Base-by-base conservation (phyloP, 2,797 vertebrate species). In the Dallia pectoralis region DNA sequence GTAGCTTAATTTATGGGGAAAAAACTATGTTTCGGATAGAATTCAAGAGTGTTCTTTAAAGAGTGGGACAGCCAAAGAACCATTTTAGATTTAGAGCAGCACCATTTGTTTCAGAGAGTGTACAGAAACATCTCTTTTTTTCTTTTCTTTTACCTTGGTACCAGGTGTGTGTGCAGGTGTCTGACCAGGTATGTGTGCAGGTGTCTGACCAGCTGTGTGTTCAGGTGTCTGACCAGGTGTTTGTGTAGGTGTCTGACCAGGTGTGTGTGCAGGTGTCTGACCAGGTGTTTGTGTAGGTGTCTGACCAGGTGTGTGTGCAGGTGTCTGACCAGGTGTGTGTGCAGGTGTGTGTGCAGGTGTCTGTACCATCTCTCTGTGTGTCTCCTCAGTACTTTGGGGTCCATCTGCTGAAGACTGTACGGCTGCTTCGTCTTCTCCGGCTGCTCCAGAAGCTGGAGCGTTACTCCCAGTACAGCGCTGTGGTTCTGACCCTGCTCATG, bases 401-500 rank as follows among this genome's bases (percentile, higher is more conserved):
- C 2, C 94, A 96, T 86, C 88, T 96, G 74, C 72, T 96, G 88
- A 96, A 96, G 93, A 95, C 95, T 0, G 94, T 95, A 9, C 89
- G 95, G 0, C 84, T 96, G 70, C 88, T 96, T 0, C 91, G 95
- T 0, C 71, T 96, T 22, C 90, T 96, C 67, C 88, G 95, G 4
- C 91, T 96, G 77, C 94, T 96, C 40, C 95, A 95, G 15, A 90
- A 94, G 83, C 85, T 96, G 89, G 95, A 96, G 87, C 93, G 93
- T 0, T 96, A 95, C 89, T 96, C 95, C 0, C 95, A 95, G 87
- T 95, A 95, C 90, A 95, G 95, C 8, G 93, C 95, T 0, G 93
- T 95, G 80, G 95, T 96, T 62, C 92, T 96, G 36, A 95, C 94
- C 0, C 89, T 96, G 81, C 93, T 96, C 74, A 96, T 96, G 95